A percentile compares a stretch with the other conserved stretches of the same genome.
Conservation (phyloP, 2,797 vertebrate species). For the Enoplosus armatus region DNA sequence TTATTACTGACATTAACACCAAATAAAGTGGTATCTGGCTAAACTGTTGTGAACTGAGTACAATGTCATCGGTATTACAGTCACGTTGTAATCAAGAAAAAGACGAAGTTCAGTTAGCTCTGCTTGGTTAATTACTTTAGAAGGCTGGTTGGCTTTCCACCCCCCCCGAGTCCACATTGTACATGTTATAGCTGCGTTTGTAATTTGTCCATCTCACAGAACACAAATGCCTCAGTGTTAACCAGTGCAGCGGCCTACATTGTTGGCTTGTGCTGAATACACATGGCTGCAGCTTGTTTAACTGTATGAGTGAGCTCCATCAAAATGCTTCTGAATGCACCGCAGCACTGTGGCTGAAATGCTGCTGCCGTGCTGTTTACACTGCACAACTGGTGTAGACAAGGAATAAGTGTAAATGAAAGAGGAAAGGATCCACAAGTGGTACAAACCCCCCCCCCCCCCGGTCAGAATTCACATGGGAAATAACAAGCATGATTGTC, state of each 20-base stretch:
- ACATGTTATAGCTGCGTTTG: neutral
- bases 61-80: no score
- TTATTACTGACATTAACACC: no score
- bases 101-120: no score
- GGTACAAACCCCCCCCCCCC: no score
- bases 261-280: neutral
- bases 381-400: neutral
- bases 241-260: neutral
- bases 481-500: conserved; percentile 24
- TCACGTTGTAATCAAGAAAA: neutral
- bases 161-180: neutral
- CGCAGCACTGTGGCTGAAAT: neutral
- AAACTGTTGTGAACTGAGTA: no score
- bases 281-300: no score
- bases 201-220: neutral
- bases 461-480: conserved; percentile 4
- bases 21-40: no score
- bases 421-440: neutral
- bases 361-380: neutral
- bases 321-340: neutral
- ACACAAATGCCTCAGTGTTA: neutral
- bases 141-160: neutral
- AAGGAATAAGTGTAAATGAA: neutral
- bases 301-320: neutral
- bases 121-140: neutral